Evolutionary conservation across 2,888 invertebrate genomes (phyloP).

Genomic region (Tenthredo amoena): DNA sequence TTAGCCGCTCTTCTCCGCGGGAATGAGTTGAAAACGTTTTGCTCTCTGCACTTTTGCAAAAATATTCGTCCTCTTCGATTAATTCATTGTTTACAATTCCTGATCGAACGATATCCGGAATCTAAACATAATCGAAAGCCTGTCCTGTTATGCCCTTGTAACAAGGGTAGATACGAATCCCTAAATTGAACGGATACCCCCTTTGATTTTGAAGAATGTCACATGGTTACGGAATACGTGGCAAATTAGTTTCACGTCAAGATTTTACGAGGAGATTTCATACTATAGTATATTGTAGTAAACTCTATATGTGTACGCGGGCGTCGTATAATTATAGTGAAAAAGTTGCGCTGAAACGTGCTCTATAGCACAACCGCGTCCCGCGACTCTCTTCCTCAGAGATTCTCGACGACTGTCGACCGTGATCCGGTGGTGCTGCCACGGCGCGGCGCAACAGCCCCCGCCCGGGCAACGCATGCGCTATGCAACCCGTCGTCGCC

Average conservation of each 20-base stretch:
- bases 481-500: constrained; percentile 46
- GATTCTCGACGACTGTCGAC: constrained; percentile 68
- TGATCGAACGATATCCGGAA: background rate
- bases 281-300: background rate
- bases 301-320: background rate
- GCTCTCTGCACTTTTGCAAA: background rate
- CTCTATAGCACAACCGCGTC: constrained; percentile 5
- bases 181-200: background rate
- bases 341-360: constrained; percentile 29
- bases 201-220: background rate
- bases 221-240: background rate
- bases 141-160: background rate
- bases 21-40: background rate
- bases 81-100: background rate
- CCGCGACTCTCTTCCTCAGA: constrained; percentile 37
- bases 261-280: background rate
- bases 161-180: background rate
- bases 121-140: background rate
- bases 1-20: background rate
- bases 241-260: background rate
- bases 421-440: constrained; percentile 54
- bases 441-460: constrained; percentile 71
- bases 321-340: background rate
- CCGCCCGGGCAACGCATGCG: constrained; percentile 74
- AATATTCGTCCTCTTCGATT: background rate